Conservation (phyloP, 2,888 invertebrate species). For the Pyrrhosoma nymphula region DNA sequence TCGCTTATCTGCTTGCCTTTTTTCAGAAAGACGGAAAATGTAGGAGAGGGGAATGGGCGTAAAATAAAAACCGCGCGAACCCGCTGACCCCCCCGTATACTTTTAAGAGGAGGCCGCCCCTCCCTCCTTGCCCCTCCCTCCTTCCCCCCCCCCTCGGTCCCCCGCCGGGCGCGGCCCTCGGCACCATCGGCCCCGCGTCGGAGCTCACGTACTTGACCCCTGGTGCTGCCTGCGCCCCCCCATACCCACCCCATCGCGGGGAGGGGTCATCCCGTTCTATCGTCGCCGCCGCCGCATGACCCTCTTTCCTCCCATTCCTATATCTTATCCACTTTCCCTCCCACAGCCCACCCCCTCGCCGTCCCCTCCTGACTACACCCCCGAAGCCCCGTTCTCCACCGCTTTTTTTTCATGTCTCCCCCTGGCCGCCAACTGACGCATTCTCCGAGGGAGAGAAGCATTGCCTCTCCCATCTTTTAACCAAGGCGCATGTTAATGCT, state of each 20-base stretch:
- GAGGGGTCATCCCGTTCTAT: background rate
- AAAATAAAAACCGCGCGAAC: background rate
- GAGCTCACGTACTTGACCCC: slow-evolving; percentile 32
- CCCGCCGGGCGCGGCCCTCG: background rate
- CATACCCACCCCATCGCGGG: background rate
- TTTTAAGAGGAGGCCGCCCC: background rate
- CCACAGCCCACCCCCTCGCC: background rate
- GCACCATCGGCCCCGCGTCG: background rate
- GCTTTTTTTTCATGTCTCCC: background rate
- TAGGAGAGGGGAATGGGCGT: background rate
- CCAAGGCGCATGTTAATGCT: too few relatives aligned
- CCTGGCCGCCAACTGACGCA: background rate
- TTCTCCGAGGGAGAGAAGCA: background rate
- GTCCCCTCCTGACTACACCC: background rate
- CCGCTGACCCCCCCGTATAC: background rate
- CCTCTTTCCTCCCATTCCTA: background rate
- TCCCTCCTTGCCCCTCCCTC: too few relatives aligned
- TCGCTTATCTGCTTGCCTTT: background rate
- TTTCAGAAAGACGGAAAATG: background rate
- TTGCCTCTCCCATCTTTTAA: background rate
- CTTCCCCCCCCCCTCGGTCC: too few relatives aligned
- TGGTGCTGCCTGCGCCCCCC: too few relatives aligned
- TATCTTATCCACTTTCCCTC: background rate
- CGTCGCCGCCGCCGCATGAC: background rate
- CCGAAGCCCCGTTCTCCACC: background rate